Percentiles rank a stretch among this genome's conserved stretches.
Conservation (phyloP, 2,888 invertebrate species). For the Arctia plantaginis region DNA sequence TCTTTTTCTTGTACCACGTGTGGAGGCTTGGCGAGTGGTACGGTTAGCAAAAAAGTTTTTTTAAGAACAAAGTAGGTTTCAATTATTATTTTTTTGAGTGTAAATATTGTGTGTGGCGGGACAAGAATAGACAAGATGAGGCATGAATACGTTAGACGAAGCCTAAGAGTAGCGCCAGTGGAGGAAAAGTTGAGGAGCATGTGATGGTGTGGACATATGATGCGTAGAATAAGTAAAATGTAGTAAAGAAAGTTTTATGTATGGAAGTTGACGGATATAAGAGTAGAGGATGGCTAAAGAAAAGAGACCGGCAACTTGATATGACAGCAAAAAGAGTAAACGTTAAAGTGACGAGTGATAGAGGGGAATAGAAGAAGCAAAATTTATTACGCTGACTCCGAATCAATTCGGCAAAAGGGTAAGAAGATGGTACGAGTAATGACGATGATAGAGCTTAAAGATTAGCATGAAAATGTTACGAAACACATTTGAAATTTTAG, state of each 20-base stretch:
- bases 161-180: too few relatives aligned
- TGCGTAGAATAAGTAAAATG: neutral
- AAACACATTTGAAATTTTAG: neutral
- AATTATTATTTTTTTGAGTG: slow-evolving; percentile 21
- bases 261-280: neutral
- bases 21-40: slow-evolving; percentile 71
- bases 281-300: neutral
- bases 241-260: neutral
- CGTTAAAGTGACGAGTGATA: too few relatives aligned
- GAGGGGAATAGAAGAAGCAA: neutral
- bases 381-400: too few relatives aligned
- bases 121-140: neutral
- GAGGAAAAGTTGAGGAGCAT: too few relatives aligned
- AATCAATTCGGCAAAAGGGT: too few relatives aligned
- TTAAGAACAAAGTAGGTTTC: slow-evolving; percentile 37
- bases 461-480: neutral
- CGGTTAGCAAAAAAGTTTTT: slow-evolving; percentile 63
- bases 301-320: neutral
- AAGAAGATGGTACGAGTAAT: too few relatives aligned
- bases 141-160: neutral
- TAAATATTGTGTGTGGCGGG: too few relatives aligned
- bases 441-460: neutral
- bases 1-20: slow-evolving; percentile 82
- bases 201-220: neutral
- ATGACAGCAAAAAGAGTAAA: too few relatives aligned